Conservation (phyloP, 2,797 vertebrate species). For the Darevskia nairensis region DNA sequence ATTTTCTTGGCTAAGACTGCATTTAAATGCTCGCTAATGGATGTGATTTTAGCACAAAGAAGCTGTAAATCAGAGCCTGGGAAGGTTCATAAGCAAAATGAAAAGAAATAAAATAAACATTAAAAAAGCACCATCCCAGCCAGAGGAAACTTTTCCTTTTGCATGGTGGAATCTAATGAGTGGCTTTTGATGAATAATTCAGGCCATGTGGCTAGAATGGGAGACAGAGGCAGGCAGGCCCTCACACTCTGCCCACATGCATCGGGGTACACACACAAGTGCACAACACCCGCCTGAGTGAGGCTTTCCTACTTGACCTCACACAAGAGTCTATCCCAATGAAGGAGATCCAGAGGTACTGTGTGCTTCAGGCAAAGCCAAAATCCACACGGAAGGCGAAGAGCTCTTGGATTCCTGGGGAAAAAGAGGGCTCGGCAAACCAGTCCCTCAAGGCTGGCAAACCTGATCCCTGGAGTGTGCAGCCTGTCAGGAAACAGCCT, state of each 20-base stretch:
- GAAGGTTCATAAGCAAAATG: constrained; percentile 5
- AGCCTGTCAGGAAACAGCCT: no score
- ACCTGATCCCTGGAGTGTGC: neutral
- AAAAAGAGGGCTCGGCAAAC: neutral
- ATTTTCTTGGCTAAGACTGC: constrained; percentile 6
- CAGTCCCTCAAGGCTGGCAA: neutral
- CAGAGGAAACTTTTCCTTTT: neutral
- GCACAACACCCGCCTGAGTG: neutral
- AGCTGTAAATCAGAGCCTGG: neutral
- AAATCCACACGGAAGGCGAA: neutral
- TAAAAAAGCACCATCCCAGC: neutral
- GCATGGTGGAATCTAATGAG: neutral
- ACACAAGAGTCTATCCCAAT: no score
- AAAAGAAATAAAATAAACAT: constrained; percentile 14
- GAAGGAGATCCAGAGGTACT: neutral
- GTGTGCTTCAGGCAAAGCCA: neutral
- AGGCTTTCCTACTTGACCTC: neutral
- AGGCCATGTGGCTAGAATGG: neutral
- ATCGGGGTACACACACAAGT: neutral
- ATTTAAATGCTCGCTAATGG: constrained; percentile 12
- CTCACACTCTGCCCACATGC: neutral
- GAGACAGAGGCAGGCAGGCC: neutral
- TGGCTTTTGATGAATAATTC: neutral
- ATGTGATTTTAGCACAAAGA: neutral
- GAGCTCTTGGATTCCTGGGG: neutral